These are phyloP conservation scores for Seriola quinqueradiata DNA, from an alignment of 2,113 vertebrate genomes.

Conservation along the genomic window DNA sequence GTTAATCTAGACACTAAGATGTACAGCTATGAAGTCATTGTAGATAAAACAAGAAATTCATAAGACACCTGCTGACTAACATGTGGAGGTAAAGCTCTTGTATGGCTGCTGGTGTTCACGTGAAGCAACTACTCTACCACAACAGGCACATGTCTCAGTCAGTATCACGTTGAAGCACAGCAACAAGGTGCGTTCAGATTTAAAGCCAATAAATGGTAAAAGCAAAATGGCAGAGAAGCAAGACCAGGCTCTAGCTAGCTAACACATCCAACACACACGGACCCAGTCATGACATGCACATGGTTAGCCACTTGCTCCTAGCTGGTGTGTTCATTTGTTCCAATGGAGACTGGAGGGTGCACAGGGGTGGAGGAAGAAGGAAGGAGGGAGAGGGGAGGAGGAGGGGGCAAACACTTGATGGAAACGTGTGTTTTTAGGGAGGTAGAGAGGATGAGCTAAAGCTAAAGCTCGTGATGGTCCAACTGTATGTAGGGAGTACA, in stretches of 20 bases:
- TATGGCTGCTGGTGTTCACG: neutral
- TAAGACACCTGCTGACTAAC: neutral
- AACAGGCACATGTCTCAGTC: neutral
- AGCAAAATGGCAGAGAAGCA: constrained; percentile 41
- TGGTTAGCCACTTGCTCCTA: constrained; percentile 54
- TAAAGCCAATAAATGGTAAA: neutral
- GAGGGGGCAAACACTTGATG: neutral
- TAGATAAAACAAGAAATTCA: neutral
- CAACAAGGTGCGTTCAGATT: neutral
- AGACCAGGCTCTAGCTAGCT: constrained; percentile 6
- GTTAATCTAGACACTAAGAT: neutral
- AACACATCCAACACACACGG: neutral
- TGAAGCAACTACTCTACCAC: neutral
- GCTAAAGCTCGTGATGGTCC: constrained; percentile 38
- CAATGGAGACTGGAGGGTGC: neutral
- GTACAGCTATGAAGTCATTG: too few relatives aligned
- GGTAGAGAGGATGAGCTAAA: neutral
- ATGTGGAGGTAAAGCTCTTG: neutral
- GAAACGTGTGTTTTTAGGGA: neutral
- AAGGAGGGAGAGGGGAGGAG: rapidly evolving
- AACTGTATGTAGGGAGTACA: neutral
- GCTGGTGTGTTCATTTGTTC: constrained; percentile 3
- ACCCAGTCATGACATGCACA: constrained; percentile 43
- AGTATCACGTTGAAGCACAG: too few relatives aligned
- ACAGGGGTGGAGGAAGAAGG: neutral